These are phyloP conservation scores for Myotis planiceps DNA, from an alignment of 2,797 vertebrate species.

Conservation along the genomic window DNA sequence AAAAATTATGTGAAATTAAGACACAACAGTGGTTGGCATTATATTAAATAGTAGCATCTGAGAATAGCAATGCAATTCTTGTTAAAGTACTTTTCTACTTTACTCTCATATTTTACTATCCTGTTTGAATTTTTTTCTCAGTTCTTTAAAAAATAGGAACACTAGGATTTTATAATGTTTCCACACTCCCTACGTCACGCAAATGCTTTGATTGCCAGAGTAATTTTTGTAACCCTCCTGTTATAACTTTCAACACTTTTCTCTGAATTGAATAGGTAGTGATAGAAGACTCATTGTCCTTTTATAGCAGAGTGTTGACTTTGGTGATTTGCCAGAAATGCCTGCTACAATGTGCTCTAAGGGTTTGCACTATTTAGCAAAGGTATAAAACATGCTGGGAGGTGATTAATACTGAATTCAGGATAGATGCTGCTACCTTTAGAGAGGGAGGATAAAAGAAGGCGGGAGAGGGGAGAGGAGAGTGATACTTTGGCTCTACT, in stretches of 20 bases:
- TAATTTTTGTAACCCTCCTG: neutral
- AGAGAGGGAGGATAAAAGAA: neutral
- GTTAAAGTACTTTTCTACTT: neutral
- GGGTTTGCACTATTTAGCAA: neutral
- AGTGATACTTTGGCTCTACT: neutral
- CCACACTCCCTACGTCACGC: neutral
- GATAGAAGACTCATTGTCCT: neutral
- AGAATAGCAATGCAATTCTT: neutral
- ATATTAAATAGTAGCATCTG: slow-evolving; percentile 15
- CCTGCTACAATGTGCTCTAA: neutral
- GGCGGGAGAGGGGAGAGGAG: neutral
- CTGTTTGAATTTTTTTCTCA: neutral
- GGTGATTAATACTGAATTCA: neutral
- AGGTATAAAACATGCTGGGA: neutral
- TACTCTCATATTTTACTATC: neutral
- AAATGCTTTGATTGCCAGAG: neutral
- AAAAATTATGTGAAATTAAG: slow-evolving; percentile 5
- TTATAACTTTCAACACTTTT: neutral
- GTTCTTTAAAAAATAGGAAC: neutral
- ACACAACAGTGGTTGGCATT: neutral
- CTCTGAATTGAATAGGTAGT: neutral
- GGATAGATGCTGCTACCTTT: neutral
- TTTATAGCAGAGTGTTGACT: neutral
- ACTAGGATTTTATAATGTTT: neutral
- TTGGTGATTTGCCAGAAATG: neutral